Evolutionary conservation across 2,888 invertebrate genomes (phyloP), one percentile per base, ranked within the genome.

Genomic region (Chalcosyrphus nemorum): DNA sequence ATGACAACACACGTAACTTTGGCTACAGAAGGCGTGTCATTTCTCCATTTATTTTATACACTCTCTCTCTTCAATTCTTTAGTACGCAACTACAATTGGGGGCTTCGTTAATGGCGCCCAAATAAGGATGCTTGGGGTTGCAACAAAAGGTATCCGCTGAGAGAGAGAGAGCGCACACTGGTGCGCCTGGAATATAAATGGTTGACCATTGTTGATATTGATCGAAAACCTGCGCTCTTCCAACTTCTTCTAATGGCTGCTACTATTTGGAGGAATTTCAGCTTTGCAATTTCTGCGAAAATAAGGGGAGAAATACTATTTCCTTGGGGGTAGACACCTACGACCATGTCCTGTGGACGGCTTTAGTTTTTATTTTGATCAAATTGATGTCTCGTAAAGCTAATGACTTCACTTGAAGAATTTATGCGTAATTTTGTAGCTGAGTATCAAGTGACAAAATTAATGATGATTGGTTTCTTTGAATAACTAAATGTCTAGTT

Each of bases 121-220:
- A 75, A 75, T 75, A 84, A 70, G 84, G 84, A 75, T 80, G 74
- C 70, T 72, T 74, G 82, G 82, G 77, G 82, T 77, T 77, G 68
- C n/a, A 54, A 45, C 38, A n/a, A n/a, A n/a, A n/a, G n/a, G n/a
- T 57, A 15, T 11, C 2, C 29, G 2, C 11, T 11, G 17, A 41
- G 45, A 7, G 41, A 35, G 19, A 35, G 35, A 11, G 65, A 56
- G 41, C n/a, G n/a, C n/a, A 27, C 15, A 27, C 7, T 32, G 7
- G n/a, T 45, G 43, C 43, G 57, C 17, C 13, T 15, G 50, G 52
- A 74, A 57, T 78, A 68, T 63, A 77, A 82, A 77, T 82, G 72
- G 77, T 54, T 61, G 76, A 21, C 61, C 61, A 68, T 70, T 68
- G 32, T 19, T 2, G 68, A 57, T 84, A 84, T 84, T 80, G 84